Evolutionary conservation across 1,140 invertebrate species (phyloP).

Genomic region (Bombus picipes): DNA sequence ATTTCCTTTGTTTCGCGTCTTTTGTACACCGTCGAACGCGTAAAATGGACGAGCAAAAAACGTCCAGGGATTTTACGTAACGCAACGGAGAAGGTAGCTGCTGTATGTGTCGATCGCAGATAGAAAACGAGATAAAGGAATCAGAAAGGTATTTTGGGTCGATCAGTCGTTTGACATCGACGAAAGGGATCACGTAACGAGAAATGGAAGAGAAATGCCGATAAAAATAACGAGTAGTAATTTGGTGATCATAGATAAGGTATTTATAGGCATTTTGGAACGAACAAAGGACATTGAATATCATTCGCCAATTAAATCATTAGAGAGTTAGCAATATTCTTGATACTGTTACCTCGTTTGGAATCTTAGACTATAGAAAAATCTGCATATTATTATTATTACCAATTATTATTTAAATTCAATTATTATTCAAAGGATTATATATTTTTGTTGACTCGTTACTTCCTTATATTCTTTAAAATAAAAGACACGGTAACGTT

Average conservation of each 20-base stretch:
- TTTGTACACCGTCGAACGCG: background rate
- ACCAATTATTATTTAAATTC: too few relatives aligned
- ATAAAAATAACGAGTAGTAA: background rate
- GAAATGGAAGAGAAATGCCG: background rate
- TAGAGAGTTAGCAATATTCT: background rate
- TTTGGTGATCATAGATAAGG: background rate
- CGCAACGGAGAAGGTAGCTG: too few relatives aligned
- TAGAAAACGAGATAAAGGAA: background rate
- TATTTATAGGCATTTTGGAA: background rate
- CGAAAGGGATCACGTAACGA: background rate
- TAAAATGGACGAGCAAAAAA: background rate
- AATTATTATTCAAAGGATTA: background rate
- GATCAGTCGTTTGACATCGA: background rate
- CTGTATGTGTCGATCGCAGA: background rate
- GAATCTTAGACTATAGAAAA: background rate
- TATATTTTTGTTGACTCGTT: too few relatives aligned
- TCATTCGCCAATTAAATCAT: too few relatives aligned
- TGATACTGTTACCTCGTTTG: background rate
- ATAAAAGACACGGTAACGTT: too few relatives aligned
- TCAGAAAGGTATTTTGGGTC: too few relatives aligned
- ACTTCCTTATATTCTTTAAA: background rate
- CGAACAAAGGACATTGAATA: accelerated
- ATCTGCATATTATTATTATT: background rate
- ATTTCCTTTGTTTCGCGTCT: background rate
- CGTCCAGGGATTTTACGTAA: slow-evolving; percentile 13